Evolutionary conservation across 2,888 invertebrate species (phyloP), one percentile per base, ranked within the genome.

Genomic region (Cephus pygmeus): DNA sequence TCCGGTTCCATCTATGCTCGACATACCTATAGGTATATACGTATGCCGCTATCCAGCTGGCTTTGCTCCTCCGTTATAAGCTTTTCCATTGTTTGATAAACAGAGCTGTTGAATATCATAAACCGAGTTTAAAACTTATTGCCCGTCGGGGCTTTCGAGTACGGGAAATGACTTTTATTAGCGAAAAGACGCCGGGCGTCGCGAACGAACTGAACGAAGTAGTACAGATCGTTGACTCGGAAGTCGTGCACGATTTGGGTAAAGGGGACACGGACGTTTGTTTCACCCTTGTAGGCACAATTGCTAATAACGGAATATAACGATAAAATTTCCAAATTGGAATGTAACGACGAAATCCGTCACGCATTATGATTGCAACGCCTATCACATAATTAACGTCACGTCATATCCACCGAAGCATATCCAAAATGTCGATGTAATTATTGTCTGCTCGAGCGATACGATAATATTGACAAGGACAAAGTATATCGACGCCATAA

Each of bases 401-500:
- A 56, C 23, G 56, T 9, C 15, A 56, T 9, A 56, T 56, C 74
- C 76, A 82, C 80, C 81, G 78, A 81, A 80, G 75, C 77, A 80
- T 83, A 79, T 86, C 82, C 85, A 85, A 84, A 87, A 86, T 81
- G 84, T 83, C 84, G 81, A 82, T 83, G 84, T 84, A 87, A 87
- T 87, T 86, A 87, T 86, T 84, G 76, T 73, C 69, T 69, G 76
- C 77, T 76, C 75, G 76, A 56, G 78, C 80, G 69, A 76, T 75
- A 76, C 74, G 79, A 81, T 73, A 75, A 78, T 78, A 85, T 85
- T 83, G 84, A 84, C 85, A 83, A 81, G 79, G 76, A 81, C 76
- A 75, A 82, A 79, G 77, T 83, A 82, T 85, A 82, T 81, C 74
- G 77, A 73, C 36, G 35, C 68, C 76, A 80, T 83, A 77, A 79